phyloP scores from a whole-genome alignment of 2,888 invertebrate species.

The Drosophila anceps region DNA sequence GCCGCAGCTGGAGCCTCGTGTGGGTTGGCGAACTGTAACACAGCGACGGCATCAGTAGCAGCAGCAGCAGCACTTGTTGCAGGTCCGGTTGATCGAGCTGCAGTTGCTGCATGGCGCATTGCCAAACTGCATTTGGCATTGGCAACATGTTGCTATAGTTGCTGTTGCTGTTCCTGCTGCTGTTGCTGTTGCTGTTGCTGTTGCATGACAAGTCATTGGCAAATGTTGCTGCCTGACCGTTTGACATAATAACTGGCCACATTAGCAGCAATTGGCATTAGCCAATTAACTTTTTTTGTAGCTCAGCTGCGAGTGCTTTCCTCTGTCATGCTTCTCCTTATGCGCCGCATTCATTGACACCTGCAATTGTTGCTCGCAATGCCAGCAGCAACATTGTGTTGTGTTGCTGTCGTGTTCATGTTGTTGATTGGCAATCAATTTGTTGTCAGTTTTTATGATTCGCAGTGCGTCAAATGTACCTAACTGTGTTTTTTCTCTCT shows the following conservation, averaged over 20 bases:
- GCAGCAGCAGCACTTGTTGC: constrained; percentile 40
- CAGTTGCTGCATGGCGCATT: constrained; percentile 34
- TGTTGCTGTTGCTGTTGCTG: constrained; percentile 23
- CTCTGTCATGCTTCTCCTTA: constrained; percentile 75
- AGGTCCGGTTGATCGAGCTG: constrained; percentile 57
- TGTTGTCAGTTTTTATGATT: constrained; percentile 81
- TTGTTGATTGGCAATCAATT: constrained; percentile 81
- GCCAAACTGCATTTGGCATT: constrained; percentile 38
- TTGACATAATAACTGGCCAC: constrained; percentile 81
- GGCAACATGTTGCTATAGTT: constrained; percentile 47
- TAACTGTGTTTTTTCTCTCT: constrained; percentile 62
- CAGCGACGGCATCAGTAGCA: constrained; percentile 20
- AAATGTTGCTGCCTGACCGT: constrained; percentile 72
- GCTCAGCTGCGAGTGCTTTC: constrained; percentile 50
- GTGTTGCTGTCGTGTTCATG: constrained; percentile 74
- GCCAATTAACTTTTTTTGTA: constrained; percentile 76
- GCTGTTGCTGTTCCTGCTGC: constrained; percentile 17
- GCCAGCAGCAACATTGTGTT: constrained; percentile 33
- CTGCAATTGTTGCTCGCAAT: constrained; percentile 67
- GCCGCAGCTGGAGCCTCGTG: constrained; percentile 50
- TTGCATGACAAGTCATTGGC: constrained; percentile 65
- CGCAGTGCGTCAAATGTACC: constrained; percentile 74
- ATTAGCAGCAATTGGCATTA: constrained; percentile 81
- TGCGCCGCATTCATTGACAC: constrained; percentile 80
- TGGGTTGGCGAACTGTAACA: constrained; percentile 76